Evolutionary conservation across 2,888 invertebrate genomes (phyloP).

Genomic region (Heteromurus nitidus): DNA sequence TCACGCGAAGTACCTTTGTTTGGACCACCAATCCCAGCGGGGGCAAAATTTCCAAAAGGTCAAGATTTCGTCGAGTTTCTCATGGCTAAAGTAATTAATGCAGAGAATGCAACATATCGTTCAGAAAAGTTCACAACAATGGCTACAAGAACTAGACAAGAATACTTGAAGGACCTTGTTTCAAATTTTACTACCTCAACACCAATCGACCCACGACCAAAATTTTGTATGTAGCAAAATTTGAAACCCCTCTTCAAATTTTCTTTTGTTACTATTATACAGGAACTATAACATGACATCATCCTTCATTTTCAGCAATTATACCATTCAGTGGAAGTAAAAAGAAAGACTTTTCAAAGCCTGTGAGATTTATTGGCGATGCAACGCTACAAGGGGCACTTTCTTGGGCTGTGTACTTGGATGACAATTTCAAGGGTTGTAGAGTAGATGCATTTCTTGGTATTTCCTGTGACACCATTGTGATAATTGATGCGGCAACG

Average conservation of each 20-base stretch:
- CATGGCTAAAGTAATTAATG: conserved; percentile 96
- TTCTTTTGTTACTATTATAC: background rate
- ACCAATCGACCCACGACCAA: conserved; percentile 88
- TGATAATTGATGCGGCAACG: conserved; percentile 88
- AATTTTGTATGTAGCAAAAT: conserved; percentile 85
- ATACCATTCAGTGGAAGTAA: conserved; percentile 83
- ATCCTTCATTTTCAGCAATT: conserved; percentile 79
- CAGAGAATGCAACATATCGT: conserved; percentile 96
- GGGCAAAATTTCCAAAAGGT: conserved; percentile 90
- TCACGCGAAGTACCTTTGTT: conserved; percentile 97
- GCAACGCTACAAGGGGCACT: conserved; percentile 84
- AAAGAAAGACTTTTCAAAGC: conserved; percentile 86
- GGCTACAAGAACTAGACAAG: conserved; percentile 96
- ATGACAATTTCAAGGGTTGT: conserved; percentile 81
- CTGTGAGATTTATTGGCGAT: conserved; percentile 83
- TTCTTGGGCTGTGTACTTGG: conserved; percentile 87
- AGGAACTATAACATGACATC: background rate
- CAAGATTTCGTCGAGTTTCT: conserved; percentile 96
- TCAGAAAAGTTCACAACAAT: conserved; percentile 98
- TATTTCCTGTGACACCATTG: conserved; percentile 90
- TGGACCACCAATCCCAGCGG: conserved; percentile 94
- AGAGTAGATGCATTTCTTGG: conserved; percentile 87
- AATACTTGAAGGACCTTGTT: conserved; percentile 95
- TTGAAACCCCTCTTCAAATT: background rate
- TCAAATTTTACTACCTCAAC: conserved; percentile 84